Conservation (phyloP, 1,140 invertebrate species). For the Eurosta solidaginis region DNA sequence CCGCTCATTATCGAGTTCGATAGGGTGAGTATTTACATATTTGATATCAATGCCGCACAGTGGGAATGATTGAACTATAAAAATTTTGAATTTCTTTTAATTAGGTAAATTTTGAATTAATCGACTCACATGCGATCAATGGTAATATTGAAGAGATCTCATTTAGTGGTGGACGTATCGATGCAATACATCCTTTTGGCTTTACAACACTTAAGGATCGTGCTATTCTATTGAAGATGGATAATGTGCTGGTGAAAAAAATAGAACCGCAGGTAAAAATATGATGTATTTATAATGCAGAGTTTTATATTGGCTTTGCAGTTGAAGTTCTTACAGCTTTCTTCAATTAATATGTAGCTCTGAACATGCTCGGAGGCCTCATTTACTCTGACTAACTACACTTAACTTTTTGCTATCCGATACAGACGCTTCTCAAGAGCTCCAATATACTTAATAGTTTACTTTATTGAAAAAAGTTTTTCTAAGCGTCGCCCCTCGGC, state of each 20-base stretch:
- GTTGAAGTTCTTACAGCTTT: no score
- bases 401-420: no score
- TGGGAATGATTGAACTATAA: background rate
- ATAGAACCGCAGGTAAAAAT: slow-evolving; percentile 67
- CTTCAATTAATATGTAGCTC: no score
- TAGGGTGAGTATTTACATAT: slow-evolving; percentile 34
- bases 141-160: slow-evolving; percentile 72
- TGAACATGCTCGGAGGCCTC: no score
- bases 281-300: background rate
- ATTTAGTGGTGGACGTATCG: slow-evolving; percentile 67
- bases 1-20: slow-evolving; percentile 53
- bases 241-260: slow-evolving; percentile 60
- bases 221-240: slow-evolving; percentile 52
- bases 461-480: no score
- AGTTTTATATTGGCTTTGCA: no score
- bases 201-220: slow-evolving; percentile 67
- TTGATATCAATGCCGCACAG: background rate
- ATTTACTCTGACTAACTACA: no score
- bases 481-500: no score
- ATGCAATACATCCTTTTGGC: slow-evolving; percentile 70
- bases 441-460: no score
- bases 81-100: slow-evolving; percentile 6
- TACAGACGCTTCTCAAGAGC: no score
- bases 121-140: slow-evolving; percentile 71
- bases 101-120: slow-evolving; percentile 62